phyloP scores from a whole-genome alignment of 2,888 invertebrate species.

The Ryuthela nishihirai region DNA sequence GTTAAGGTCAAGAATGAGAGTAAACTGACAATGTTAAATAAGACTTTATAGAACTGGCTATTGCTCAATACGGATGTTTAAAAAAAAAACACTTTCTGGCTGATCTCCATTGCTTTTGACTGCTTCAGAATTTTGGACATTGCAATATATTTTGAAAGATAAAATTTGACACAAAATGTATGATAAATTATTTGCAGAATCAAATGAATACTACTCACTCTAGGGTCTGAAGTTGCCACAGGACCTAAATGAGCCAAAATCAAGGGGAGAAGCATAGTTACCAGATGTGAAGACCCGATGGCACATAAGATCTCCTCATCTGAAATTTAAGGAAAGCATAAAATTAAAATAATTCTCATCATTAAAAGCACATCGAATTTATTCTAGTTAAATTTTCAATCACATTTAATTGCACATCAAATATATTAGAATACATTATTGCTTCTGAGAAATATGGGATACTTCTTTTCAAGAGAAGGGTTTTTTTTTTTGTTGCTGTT shows the following conservation, averaged over 20 bases:
- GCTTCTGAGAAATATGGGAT: no score
- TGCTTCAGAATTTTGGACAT: background rate
- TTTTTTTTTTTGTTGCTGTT: no score
- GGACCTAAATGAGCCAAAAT: slow-evolving; percentile 81
- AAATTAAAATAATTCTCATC: background rate
- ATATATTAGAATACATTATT: no score
- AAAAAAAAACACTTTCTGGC: no score
- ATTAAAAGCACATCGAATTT: background rate
- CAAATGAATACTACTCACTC: slow-evolving; percentile 44
- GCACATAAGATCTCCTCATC: slow-evolving; percentile 31
- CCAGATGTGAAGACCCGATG: slow-evolving; percentile 56
- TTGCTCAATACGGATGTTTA: no score
- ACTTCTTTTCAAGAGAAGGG: no score
- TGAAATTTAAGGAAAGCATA: background rate
- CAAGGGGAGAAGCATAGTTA: slow-evolving; percentile 75
- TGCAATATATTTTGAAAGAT: background rate
- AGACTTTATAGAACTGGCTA: no score
- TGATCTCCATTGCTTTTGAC: no score
- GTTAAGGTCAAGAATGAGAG: no score
- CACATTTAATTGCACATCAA: no score
- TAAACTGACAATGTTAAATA: no score
- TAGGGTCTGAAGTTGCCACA: slow-evolving; percentile 71
- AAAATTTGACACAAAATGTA: background rate
- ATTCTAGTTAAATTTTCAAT: background rate
- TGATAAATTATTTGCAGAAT: background rate